Evolutionary conservation across 2,113 vertebrate genomes (phyloP).

Genomic region (Microcebus jonahi): DNA sequence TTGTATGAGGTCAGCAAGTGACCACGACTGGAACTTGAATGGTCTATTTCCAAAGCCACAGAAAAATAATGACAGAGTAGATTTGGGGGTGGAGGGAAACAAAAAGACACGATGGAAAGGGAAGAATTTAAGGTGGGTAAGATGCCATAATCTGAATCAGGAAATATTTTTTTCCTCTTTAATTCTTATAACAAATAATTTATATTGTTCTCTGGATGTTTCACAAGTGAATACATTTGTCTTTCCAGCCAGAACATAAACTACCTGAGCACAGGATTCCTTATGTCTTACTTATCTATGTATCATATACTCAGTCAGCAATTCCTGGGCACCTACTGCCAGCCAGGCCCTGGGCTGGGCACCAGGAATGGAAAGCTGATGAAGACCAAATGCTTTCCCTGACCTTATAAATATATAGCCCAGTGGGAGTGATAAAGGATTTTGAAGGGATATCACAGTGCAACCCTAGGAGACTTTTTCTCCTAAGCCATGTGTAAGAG

Average conservation of each 20-base stretch:
- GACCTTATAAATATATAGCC: background rate
- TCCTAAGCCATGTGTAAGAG: background rate
- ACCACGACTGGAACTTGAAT: background rate
- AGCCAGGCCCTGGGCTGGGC: background rate
- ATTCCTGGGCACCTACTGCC: background rate
- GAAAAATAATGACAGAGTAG: background rate
- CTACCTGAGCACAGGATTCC: background rate
- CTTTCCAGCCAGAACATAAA: background rate
- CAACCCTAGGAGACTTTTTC: background rate
- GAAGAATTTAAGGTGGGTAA: background rate
- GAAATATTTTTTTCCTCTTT: background rate
- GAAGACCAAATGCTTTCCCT: background rate
- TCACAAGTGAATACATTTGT: background rate
- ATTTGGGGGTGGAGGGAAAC: background rate
- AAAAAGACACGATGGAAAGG: background rate
- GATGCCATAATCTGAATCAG: background rate
- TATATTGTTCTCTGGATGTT: constrained; percentile 11
- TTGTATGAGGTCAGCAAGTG: background rate
- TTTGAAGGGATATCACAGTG: background rate
- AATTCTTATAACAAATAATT: constrained; percentile 1
- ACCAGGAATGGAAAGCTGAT: background rate
- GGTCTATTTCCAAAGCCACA: background rate
- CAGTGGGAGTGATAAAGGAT: background rate
- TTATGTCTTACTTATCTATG: background rate
- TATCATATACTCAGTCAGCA: background rate